Evolutionary conservation across 2,113 vertebrate genomes (phyloP), one percentile per base, ranked within the genome.

Genomic region (Coracopsis vasa): DNA sequence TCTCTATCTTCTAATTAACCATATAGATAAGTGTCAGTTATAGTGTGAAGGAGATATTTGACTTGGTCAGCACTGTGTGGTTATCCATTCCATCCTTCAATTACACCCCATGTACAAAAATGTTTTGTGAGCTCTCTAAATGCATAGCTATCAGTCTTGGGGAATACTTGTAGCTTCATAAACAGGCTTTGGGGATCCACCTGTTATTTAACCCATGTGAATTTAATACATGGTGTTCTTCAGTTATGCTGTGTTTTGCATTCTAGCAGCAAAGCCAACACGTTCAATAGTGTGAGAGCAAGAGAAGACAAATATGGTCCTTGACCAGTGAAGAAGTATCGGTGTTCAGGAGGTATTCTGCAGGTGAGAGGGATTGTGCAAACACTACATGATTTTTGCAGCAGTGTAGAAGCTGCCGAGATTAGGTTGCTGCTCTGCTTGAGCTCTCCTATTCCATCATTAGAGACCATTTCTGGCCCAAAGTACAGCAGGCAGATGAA

Each of bases 231-330:
- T 44, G 37, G 3, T 31, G 29, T 3, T 53, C 33, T 75, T 66
- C 18, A 25, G 28, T 58, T 28, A 50, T 14, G 12, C 27, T 1
- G 0, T 16, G 19, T 47, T 64, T 69, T 92, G 62, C 1, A 0
- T 35, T 60, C 10, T 3, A 50, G 3, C 24, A 19, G 0, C n/a
- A 54, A 64, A 42, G 16, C 9, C 44, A 35, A 23, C 5, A 20
- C 2, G 11, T 18, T 64, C 17, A n/a, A 0, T 14, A 35, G 20
- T 2, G 6, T 20, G 53, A 39, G 27, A 31, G 13, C 0, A 1
- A 35, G 13, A 45, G 48, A 28, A 7, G 13, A 10, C 7, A 37
- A 12, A 10, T 16, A 4, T 0, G 0, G n/a, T 23, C 75, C 39
- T 54, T 82, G 82, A 4, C 25, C 33, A 39, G 28, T 0, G 1